Evolutionary conservation across 2,888 invertebrate species (phyloP).

Genomic region (Limnephilus auricula): DNA sequence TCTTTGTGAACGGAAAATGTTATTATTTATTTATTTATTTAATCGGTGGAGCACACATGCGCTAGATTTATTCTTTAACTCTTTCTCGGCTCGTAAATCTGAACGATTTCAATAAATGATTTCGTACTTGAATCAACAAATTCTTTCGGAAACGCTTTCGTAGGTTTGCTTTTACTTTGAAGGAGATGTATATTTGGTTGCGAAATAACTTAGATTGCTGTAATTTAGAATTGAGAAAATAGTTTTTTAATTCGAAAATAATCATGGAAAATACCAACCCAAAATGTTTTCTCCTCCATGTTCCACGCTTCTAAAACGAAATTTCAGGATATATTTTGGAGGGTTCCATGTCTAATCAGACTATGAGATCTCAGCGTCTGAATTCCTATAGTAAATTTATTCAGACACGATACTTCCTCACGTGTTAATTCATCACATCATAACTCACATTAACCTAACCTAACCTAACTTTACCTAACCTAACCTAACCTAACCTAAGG

Average conservation of each 20-base stretch:
- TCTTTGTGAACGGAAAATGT: constrained; percentile 14
- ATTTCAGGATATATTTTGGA: too few relatives aligned
- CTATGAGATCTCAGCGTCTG: too few relatives aligned
- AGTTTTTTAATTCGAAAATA: not conserved
- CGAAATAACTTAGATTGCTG: not conserved
- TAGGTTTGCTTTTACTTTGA: constrained; percentile 11
- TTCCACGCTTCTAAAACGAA: too few relatives aligned
- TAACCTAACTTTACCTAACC: too few relatives aligned
- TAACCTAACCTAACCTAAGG: too few relatives aligned
- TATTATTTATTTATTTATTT: constrained; percentile 41
- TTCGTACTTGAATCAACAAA: constrained; percentile 42
- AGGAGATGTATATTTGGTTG: not conserved
- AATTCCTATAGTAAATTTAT: too few relatives aligned
- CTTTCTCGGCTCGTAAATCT: constrained; percentile 33
- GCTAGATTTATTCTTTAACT: constrained; percentile 40
- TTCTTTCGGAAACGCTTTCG: constrained; percentile 13
- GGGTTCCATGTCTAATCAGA: too few relatives aligned
- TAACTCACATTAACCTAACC: too few relatives aligned
- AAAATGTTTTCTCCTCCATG: too few relatives aligned
- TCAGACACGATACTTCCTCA: too few relatives aligned
- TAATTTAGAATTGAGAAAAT: not conserved
- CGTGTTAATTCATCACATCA: too few relatives aligned
- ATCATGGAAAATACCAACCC: not conserved
- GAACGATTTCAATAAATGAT: constrained; percentile 20
- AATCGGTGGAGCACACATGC: constrained; percentile 12